Conservation (phyloP, 2,797 vertebrate genomes). For the Pogonophryne albipinna region DNA sequence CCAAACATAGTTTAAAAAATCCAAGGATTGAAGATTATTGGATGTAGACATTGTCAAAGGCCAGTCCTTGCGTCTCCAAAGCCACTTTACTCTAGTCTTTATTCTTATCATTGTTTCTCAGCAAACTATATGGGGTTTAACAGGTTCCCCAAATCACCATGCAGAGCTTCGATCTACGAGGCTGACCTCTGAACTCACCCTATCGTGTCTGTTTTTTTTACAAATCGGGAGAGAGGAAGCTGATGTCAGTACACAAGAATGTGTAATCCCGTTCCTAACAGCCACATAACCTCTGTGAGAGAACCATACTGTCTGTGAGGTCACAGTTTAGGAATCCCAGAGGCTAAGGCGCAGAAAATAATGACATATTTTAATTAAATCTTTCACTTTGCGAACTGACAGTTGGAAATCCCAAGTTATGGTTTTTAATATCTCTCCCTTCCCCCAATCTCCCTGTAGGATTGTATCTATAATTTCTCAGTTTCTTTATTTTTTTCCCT, state of each 20-base stretch:
- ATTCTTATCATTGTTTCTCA: conserved; percentile 11
- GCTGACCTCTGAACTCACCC: conserved; percentile 72
- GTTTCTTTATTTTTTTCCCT: conserved; percentile 60
- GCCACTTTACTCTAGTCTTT: too few relatives aligned
- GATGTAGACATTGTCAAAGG: not conserved
- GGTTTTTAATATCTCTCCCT: conserved; percentile 54
- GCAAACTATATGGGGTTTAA: conserved; percentile 40
- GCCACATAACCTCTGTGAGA: conserved; percentile 76
- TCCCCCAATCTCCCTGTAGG: conserved; percentile 44
- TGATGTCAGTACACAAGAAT: conserved; percentile 85
- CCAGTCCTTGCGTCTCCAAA: not conserved
- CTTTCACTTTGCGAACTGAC: conserved; percentile 81
- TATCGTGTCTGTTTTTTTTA: conserved; percentile 76
- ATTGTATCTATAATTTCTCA: conserved; percentile 53
- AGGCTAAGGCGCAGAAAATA: conserved; percentile 79
- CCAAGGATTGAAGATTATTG: conserved; percentile 1
- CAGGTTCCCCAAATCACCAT: conserved; percentile 40
- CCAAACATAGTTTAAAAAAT: not conserved
- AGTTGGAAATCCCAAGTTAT: conserved; percentile 77
- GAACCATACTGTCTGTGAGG: conserved; percentile 83
- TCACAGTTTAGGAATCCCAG: conserved; percentile 82
- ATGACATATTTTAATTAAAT: conserved; percentile 87
- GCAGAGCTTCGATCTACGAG: conserved; percentile 37
- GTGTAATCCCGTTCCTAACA: conserved; percentile 82
- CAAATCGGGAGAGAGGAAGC: conserved; percentile 71